Evolutionary conservation across 2,797 vertebrate species (phyloP).

Genomic region (Coranthus polyacanthus): DNA sequence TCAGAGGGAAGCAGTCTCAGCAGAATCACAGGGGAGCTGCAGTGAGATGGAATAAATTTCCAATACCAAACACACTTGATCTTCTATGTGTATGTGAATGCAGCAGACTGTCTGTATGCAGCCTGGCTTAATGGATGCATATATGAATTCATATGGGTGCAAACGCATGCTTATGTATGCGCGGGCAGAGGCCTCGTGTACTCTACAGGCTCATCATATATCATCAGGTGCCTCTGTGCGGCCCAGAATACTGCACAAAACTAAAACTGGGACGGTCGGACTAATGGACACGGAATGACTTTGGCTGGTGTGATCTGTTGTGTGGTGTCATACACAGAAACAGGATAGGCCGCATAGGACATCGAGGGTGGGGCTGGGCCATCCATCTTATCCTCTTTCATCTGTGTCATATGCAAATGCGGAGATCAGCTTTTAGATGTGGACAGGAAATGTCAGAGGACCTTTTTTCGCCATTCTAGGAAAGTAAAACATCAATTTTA

Average conservation of each 20-base stretch:
- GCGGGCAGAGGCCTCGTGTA: constrained; percentile 5
- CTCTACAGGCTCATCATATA: constrained; percentile 49
- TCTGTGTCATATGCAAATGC: constrained; percentile 43
- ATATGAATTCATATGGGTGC: constrained; percentile 34
- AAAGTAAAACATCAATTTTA: constrained; percentile 5
- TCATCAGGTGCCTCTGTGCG: constrained; percentile 50
- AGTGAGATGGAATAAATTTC: constrained; percentile 70
- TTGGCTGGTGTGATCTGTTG: constrained; percentile 20
- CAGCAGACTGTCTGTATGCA: constrained; percentile 3
- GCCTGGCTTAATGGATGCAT: constrained; percentile 23
- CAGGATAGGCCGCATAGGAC: constrained; percentile 45
- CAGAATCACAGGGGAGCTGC: constrained; percentile 67
- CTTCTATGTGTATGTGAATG: constrained; percentile 17
- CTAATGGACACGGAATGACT: constrained; percentile 53
- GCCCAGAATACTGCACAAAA: constrained; percentile 56
- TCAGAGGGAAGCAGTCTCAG: constrained; percentile 76
- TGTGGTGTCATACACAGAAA: constrained; percentile 41
- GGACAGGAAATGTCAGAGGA: constrained; percentile 38
- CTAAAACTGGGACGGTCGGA: constrained; percentile 70
- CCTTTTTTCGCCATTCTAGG: background rate
- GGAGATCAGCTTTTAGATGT: constrained; percentile 32
- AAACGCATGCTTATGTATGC: constrained; percentile 19
- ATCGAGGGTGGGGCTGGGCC: constrained; percentile 39
- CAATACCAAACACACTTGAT: constrained; percentile 52
- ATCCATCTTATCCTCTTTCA: constrained; percentile 39